Evolutionary conservation across 2,113 vertebrate species (phyloP), one percentile per base, ranked within the genome.

Genomic region (Muscicapa adusta): DNA sequence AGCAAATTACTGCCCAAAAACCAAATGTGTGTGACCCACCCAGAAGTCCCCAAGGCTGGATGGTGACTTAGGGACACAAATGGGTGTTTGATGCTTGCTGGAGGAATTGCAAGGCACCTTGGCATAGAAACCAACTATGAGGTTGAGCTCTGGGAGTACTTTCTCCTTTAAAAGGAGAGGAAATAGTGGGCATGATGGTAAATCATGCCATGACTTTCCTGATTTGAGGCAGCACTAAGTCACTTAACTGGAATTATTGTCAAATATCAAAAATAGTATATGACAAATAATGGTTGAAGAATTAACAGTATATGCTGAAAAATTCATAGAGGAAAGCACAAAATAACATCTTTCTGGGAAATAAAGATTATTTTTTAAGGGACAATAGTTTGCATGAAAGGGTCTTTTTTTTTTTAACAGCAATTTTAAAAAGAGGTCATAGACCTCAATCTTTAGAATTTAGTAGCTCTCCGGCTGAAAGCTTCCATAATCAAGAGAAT

Each of bases 401-500:
- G 62, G 60, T 79, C 22, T 56, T 67, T 82, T 19, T 67, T 82
- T 19, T 43, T 45, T 45, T 66, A 88, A 54, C 14, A 73, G 61
- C 36, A 73, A 47, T 43, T 88, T 89, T 76, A 78, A 81, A 96
- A 92, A 87, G 71, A 51, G 85, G 80, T 81, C 85, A 84, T 1
- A 68, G 42, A 43, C 75, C n/a, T 79, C 61, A 71, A 51, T 65
- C 80, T 95, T 66, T 45, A 91, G 61, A 93, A 88, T 92, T 85
- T 73, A 85, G 65, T 58, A 88, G 85, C 77, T 91, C 70, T 70
- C 18, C 36, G 15, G 4, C 43, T 78, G 89, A 92, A 96, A 93
- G 50, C 38, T 91, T 71, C 76, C 31, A n/a, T 96, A 94, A 96
- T 95, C 83, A 84, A 82, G 87, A 81, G 61, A 89, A 68, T 53